Evolutionary conservation across 2,888 invertebrate species (phyloP), one percentile per base, ranked within the genome.

Genomic region (Tenthredo livida): DNA sequence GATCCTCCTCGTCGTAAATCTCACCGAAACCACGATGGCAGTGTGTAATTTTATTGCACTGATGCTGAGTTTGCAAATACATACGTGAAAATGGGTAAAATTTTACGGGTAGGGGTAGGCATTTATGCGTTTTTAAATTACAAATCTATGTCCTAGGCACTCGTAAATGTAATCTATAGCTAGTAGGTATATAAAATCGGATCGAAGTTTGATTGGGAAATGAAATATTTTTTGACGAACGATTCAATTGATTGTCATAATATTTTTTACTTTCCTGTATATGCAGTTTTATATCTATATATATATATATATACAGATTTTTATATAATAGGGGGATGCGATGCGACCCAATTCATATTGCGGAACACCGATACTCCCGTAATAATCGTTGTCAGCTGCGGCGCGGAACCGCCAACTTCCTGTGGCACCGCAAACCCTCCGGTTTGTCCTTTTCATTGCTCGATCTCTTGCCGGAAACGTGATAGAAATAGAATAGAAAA

Each of bases 331-430:
- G 61, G 61, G 25, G 10, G 2, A 61, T 25, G 25, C 21, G 25
- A 61, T 10, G 10, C 25, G 61, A 21, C 9, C 61, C 61, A 4
- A 61, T 75, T 75, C 75, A 75, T 77, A 29, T 77, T 33, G n/a
- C n/a, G 77, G 21, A 54, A 77, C 77, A 50, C 29, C 50, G 77
- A 77, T 77, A 12, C 33, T 54, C 15, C 17, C 1, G 50, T 33
- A 50, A 77, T 77, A 77, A 77, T 77, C 54, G 54, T 17, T 54
- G 77, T 54, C 77, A 77, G 77, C 77, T 77, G 54, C 29, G 54
- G 6, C 15, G 7, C 54, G 47, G n/a, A 10, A n/a, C 25, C 15
- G 29, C 29, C 33, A n/a, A 77, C 77, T 77, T 77, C 54, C 50
- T 77, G 77, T 21, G 15, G 77, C n/a, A 9, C 29, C 10, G 33